Base-by-base conservation (phyloP, 92 coral and sea anemone genomes). In the Siderastrea siderea region DNA sequence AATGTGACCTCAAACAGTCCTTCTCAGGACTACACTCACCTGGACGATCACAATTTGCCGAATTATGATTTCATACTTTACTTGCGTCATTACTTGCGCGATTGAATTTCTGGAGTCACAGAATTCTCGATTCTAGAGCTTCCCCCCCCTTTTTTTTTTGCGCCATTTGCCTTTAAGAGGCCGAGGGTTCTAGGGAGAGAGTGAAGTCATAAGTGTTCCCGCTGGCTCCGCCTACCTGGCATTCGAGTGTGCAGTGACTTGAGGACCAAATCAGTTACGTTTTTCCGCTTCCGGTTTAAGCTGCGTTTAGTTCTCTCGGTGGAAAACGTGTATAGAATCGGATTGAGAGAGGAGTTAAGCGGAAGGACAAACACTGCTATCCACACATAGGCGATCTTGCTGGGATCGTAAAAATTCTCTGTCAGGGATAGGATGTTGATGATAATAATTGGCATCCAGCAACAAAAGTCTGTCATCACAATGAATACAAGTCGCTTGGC, bases 391-490 rank as follows among this genome's bases (percentile, higher is more conserved):
- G 90, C 94, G 47, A 74, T 89, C 5, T 93, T 93, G 8, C 73
- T 54, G 26, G 93, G 89, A 68, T 93, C 95, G 70, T 89, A 71
- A 71, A 85, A 93, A 26, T 78, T 77, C 6, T 89, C 93, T 8
- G 91, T 89, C 38, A 89, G 79, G 7, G 93, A 89, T 74, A 93
- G 54, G 52, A 93, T 82, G 45, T 89, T 82, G 66, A 93, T 89
- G 10, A 89, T 84, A 71, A 93, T 90, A 50, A 93, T 91, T 3
- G 95, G 95, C 95, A 93, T 93, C 95, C 95, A 93, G 70, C 95
- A 93, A 54, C 82, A 77, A 63, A 93, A 93, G 84, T 93, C 95
- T 43, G 95, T 93, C 80, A 84, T 67, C 45, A 93, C 86, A 57
- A 93, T 93, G 71, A 90, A 93, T 52, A 89, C 79, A 53, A 86